These are phyloP conservation scores for Troilus luridus DNA, from an alignment of 2,888 invertebrate species.

Conservation along the genomic window DNA sequence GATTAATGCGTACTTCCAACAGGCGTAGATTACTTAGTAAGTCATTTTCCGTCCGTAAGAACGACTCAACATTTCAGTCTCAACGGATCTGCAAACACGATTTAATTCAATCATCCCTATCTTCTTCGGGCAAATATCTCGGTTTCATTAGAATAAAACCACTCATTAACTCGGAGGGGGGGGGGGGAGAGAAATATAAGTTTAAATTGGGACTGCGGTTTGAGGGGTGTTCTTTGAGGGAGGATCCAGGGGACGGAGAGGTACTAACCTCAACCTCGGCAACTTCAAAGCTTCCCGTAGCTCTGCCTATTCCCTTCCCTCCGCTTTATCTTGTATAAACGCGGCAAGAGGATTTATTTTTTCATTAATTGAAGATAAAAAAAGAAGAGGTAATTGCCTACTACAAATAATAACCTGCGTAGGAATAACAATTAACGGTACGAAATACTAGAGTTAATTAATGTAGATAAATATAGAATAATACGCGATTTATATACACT, in stretches of 20 bases:
- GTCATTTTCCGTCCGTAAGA: not conserved
- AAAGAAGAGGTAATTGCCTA: conserved; percentile 11
- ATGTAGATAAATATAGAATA: not conserved
- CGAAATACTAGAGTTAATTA: not conserved
- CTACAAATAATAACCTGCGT: not conserved
- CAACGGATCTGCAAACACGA: not conserved
- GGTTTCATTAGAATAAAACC: conserved; percentile 44
- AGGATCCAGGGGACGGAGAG: not conserved
- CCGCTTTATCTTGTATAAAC: not conserved
- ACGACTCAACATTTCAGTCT: not conserved
- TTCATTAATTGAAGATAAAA: not conserved
- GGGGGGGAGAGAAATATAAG: conserved; percentile 5
- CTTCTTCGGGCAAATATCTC: conserved; percentile 13
- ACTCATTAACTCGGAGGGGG: conserved; percentile 26
- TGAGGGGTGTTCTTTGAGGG: conserved; percentile 43
- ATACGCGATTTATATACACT: not conserved
- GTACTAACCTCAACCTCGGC: conserved; percentile 15
- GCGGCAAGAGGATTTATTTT: not conserved
- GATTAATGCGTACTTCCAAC: not conserved
- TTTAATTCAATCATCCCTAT: not conserved
- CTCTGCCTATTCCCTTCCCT: not conserved
- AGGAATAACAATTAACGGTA: not conserved
- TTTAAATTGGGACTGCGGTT: conserved; percentile 39
- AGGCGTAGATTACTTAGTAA: not conserved
- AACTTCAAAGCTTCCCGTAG: not conserved